Percentiles rank a stretch among this genome's conserved stretches.
Conservation (phyloP, 2,888 invertebrate genomes). For the Chloromyia formosa region DNA sequence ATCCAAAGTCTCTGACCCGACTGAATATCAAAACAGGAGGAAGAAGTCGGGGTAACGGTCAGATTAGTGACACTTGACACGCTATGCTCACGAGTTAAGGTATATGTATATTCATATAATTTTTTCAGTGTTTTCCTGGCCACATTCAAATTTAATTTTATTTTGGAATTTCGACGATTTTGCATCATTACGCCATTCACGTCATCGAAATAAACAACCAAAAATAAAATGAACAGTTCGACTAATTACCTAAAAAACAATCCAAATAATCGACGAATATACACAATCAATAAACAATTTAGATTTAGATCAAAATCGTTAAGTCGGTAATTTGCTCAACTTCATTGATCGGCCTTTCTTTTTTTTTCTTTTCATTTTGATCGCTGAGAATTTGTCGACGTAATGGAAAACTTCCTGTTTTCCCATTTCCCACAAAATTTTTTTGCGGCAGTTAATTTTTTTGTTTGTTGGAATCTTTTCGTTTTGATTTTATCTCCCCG, state of each 20-base stretch:
- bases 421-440: neutral
- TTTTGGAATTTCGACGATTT: no score
- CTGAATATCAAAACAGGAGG: no score
- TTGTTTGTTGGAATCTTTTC: neutral
- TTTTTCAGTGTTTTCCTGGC: no score
- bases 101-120: no score
- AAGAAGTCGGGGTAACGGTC: no score
- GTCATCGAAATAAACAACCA: neutral
- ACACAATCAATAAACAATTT: neutral
- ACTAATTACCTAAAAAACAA: neutral
- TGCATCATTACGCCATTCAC: no score
- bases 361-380: neutral
- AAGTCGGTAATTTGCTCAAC: neutral
- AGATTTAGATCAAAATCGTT: slow-evolving; percentile 2
- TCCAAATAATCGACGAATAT: neutral
- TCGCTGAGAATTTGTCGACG: neutral
- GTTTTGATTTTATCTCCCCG: neutral
- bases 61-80: no score
- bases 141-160: no score
- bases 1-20: no score
- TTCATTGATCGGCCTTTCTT: neutral
- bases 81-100: no score
- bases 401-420: slow-evolving; percentile 10
- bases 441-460: neutral
- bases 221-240: neutral